These are phyloP conservation scores for Ctenicera cuprea DNA, from an alignment of 2,888 invertebrate genomes.

Conservation along the genomic window DNA sequence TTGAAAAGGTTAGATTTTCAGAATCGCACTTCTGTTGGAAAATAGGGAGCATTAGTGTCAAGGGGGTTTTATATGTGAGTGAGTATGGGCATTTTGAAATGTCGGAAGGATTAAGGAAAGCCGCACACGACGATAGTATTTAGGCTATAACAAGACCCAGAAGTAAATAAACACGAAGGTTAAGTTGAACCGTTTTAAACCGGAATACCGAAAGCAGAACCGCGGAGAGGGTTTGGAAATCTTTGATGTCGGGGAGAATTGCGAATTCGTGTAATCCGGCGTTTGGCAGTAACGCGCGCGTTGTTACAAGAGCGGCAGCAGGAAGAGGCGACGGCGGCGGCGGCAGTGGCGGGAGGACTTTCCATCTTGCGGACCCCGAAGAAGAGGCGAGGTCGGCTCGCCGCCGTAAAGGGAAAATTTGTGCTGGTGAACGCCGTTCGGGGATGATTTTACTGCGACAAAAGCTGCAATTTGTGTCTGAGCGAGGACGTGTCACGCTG, in stretches of 20 bases:
- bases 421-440: constrained; percentile 44
- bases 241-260: constrained; percentile 49
- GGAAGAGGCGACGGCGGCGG: constrained; percentile 17
- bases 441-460: constrained; percentile 54
- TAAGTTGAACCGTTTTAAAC: constrained; percentile 46
- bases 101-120: constrained; percentile 20
- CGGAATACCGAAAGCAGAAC: constrained; percentile 43
- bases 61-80: background rate
- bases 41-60: background rate
- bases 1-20: background rate
- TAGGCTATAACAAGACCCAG: constrained; percentile 43
- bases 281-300: constrained; percentile 36
- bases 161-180: constrained; percentile 48
- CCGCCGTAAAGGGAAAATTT: constrained; percentile 49
- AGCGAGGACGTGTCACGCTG: constrained; percentile 53
- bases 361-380: constrained; percentile 39
- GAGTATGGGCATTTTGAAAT: constrained; percentile 29
- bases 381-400: constrained; percentile 30
- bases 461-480: constrained; percentile 55
- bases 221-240: constrained; percentile 42
- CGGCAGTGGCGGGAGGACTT: constrained; percentile 35
- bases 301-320: constrained; percentile 41
- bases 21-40: background rate
- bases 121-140: constrained; percentile 38
- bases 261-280: constrained; percentile 49